Evolutionary conservation across 2,113 vertebrate species (phyloP).

Genomic region (Psophia crepitans): DNA sequence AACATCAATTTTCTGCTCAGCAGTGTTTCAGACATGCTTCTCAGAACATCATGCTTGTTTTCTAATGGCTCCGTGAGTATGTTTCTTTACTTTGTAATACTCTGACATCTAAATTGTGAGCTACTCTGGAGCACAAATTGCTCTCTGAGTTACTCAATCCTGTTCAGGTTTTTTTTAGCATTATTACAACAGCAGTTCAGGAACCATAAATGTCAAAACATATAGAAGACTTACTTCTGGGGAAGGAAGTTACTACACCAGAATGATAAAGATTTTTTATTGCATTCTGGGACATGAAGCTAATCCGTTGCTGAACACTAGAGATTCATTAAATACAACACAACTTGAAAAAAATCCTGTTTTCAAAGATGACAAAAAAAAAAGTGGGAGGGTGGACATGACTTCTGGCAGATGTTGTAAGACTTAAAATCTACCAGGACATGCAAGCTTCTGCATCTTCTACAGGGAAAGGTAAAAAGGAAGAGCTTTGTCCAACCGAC

Average conservation of each 20-base stretch:
- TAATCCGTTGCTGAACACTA: neutral
- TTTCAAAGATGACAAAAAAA: neutral
- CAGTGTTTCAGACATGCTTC: neutral
- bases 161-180: neutral
- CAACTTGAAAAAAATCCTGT: neutral
- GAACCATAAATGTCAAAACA: neutral
- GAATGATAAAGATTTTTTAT: neutral
- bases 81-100: neutral
- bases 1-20: neutral
- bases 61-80: neutral
- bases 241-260: neutral
- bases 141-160: neutral
- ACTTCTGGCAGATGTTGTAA: neutral
- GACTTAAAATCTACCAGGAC: neutral
- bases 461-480: neutral
- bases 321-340: neutral
- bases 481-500: neutral
- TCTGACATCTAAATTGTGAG: neutral
- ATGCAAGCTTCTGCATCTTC: neutral
- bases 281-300: neutral
- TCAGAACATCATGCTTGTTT: neutral
- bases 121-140: neutral
- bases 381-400: neutral
- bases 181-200: neutral
- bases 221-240: neutral